Percentiles rank a stretch among this genome's conserved stretches.
Evolutionary conservation across 1,140 invertebrate genomes (phyloP).

Genomic region (Calephelis nemesis): DNA sequence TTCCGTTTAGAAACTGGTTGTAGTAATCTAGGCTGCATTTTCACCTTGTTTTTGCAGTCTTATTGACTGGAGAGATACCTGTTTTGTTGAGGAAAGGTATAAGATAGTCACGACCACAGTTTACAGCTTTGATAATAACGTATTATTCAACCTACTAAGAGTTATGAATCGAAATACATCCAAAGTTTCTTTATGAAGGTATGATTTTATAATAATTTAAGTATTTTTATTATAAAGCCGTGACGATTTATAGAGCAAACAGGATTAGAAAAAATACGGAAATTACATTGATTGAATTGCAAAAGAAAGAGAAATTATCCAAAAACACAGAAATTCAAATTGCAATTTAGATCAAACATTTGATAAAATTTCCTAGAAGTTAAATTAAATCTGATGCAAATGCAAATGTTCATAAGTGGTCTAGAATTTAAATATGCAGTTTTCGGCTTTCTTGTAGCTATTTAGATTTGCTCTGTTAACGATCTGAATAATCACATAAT

Average conservation of each 20-base stretch:
- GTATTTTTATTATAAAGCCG: no score
- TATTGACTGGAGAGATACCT: slow-evolving; percentile 13
- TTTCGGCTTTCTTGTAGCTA: not conserved
- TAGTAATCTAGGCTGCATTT: slow-evolving; percentile 17
- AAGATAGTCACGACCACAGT: not conserved
- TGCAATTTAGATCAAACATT: no score
- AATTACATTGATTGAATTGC: no score
- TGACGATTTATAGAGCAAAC: no score
- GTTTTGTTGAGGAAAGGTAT: slow-evolving; percentile 7
- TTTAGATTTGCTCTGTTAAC: slow-evolving; percentile 5
- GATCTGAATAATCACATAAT: slow-evolving; percentile 5
- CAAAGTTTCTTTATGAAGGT: no score
- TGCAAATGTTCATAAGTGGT: not conserved
- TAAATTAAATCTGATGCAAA: not conserved
- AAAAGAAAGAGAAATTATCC: no score
- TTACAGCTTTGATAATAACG: not conserved
- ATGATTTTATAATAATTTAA: no score
- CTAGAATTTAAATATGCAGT: not conserved
- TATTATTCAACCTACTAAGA: no score
- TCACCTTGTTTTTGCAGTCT: slow-evolving; percentile 21
- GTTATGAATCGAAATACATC: no score
- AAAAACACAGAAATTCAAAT: no score
- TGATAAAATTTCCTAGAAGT: no score
- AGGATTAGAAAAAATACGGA: no score
- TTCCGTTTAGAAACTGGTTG: slow-evolving; percentile 14